Base-by-base conservation (phyloP, 2,888 invertebrate genomes). In the Drosophila quinaria region DNA sequence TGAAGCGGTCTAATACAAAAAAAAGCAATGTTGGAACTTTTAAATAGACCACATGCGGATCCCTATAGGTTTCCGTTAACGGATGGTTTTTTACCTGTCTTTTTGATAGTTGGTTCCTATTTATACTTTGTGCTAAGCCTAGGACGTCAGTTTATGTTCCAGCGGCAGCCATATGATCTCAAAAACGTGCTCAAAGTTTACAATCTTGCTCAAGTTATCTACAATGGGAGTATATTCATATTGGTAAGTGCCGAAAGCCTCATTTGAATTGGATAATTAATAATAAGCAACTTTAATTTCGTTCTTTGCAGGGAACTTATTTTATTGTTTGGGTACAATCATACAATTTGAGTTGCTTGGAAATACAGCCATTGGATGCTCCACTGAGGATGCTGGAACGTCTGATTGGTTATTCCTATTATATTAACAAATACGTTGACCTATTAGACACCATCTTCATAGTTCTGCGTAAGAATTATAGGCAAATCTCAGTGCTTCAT, bases 141-240 rank as follows among this genome's bases (percentile, higher is more conserved):
- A 42, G 97, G 97, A 0, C 96, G 96, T 0, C 93, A 94, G 17
- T 94, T 95, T 88, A 97, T 97, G 97, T 94, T 94, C 59, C 95
- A 95, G 54, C 93, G 95, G 54, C 94, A 95, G 65, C 95, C 96
- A 0, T 96, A 95, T 81, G 94, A 96, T 79, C 90, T 98, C 51
- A 95, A 96, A 83, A 93, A 94, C 29, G 89, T 95, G 0, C 94
- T 98, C 85, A 94, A 97, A 17, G 90, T 94, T 0, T 98, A 98
- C 92, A 98, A 98, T 90, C 94, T 96, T 2, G 94, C 95, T 60
- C 98, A 98, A 94, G 97, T 98, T 1, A 19, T 96, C 1, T 96
- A 97, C 92, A 98, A 97, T 86, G 90, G 95, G 1, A 97, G 94
- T 93, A 83, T 70, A 59, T 83, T 46, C 70, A 51, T 15, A 4